These are phyloP conservation scores for Otis tarda DNA, from an alignment of 2,113 vertebrate species.

Conservation along the genomic window DNA sequence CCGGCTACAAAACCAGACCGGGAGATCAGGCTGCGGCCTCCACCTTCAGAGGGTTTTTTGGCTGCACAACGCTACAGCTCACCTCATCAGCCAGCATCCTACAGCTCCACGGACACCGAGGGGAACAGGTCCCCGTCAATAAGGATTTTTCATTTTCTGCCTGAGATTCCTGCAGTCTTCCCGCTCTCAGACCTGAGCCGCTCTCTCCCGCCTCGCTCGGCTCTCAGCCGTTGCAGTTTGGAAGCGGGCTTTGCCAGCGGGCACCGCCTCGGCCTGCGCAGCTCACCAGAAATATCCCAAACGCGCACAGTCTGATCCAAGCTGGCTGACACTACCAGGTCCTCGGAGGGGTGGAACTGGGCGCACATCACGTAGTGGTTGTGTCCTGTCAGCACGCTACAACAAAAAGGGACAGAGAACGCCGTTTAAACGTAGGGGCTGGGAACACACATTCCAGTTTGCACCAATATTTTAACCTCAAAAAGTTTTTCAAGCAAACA, in stretches of 20 bases:
- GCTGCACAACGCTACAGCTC: background rate
- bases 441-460: background rate
- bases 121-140: fast-evolving
- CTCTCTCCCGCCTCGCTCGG: background rate
- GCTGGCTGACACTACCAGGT: constrained; percentile 96
- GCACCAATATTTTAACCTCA: background rate
- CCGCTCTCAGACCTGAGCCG: fast-evolving
- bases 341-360: constrained; percentile 95
- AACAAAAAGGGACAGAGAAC: background rate
- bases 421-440: background rate
- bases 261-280: constrained; percentile 50
- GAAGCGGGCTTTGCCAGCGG: background rate
- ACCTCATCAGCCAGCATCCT: background rate
- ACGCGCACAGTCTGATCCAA: constrained; percentile 97
- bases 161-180: background rate
- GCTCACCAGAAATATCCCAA: constrained; percentile 99
- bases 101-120: background rate
- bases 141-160: background rate
- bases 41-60: background rate
- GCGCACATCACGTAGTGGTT: constrained; percentile 99
- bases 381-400: constrained; percentile 93
- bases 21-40: background rate
- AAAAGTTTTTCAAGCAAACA: background rate
- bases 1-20: background rate
- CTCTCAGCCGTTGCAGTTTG: constrained; percentile 58